Evolutionary conservation across 2,888 invertebrate species (phyloP).

Genomic region (Brachypalpus laphriformis): DNA sequence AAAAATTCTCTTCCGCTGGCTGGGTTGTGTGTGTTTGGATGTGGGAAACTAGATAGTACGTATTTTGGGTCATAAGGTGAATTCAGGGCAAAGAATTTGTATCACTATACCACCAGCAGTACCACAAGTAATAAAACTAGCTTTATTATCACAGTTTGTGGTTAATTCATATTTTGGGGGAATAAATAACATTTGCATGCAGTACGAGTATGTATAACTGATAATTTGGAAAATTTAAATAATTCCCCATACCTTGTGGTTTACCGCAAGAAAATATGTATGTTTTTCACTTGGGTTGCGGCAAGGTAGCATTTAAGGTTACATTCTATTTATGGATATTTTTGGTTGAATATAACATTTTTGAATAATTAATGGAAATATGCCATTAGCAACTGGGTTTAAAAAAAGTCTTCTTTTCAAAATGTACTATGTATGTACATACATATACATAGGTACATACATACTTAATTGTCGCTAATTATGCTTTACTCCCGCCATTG

Average conservation of each 20-base stretch:
- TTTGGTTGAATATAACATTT: no score
- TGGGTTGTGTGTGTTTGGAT: neutral
- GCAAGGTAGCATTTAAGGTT: no score
- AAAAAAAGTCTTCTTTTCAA: no score
- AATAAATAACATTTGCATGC: neutral
- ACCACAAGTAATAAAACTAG: neutral
- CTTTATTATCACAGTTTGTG: neutral
- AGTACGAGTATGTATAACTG: no score
- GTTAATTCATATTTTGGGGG: neutral
- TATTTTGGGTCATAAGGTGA: constrained; percentile 34
- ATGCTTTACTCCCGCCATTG: no score
- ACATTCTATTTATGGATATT: no score
- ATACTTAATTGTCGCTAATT: no score
- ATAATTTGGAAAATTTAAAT: neutral
- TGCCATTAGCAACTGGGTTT: no score
- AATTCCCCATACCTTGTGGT: neutral
- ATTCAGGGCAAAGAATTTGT: constrained; percentile 27
- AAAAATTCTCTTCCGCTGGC: neutral
- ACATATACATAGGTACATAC: no score
- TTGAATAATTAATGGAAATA: no score
- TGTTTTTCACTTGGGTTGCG: no score
- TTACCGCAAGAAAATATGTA: neutral
- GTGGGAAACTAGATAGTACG: neutral
- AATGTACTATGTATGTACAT: no score
- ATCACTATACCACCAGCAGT: neutral